phyloP scores from a whole-genome alignment of 2,797 vertebrate genomes.

The Sebastes glaucus region DNA sequence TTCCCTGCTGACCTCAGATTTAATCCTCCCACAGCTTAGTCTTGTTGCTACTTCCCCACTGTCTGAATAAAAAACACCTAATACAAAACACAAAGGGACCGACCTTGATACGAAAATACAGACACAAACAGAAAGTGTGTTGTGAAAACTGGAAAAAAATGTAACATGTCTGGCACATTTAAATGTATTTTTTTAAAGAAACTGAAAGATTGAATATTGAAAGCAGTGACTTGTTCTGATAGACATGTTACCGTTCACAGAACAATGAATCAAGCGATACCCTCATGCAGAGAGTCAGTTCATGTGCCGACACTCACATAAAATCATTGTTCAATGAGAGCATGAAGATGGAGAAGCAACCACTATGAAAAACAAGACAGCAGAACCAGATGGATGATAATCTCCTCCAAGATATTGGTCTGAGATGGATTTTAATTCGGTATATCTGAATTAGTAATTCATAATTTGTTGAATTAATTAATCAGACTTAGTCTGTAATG shows the following conservation, averaged over 20 bases:
- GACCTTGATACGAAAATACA: neutral
- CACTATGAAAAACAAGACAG: neutral
- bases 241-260: too few species aligned
- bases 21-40: constrained; percentile 23
- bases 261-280: too few species aligned
- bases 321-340: neutral
- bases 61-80: constrained; percentile 21
- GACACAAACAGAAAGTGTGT: neutral
- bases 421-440: neutral
- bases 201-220: neutral
- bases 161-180: too few species aligned
- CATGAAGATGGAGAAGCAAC: neutral
- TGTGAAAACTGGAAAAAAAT: neutral
- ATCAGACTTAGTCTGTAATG: neutral
- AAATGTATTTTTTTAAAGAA: neutral
- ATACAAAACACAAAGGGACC: neutral
- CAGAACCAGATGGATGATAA: neutral
- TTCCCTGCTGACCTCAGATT: constrained; percentile 5
- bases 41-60: neutral
- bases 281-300: too few species aligned
- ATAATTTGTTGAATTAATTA: neutral
- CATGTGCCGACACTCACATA: neutral
- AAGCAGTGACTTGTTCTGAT: neutral
- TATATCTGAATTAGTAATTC: neutral
- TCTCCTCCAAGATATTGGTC: neutral